Evolutionary conservation across 2,113 vertebrate genomes (phyloP), one percentile per base, ranked within the genome.

Genomic region (Apistogramma diplotaenia): DNA sequence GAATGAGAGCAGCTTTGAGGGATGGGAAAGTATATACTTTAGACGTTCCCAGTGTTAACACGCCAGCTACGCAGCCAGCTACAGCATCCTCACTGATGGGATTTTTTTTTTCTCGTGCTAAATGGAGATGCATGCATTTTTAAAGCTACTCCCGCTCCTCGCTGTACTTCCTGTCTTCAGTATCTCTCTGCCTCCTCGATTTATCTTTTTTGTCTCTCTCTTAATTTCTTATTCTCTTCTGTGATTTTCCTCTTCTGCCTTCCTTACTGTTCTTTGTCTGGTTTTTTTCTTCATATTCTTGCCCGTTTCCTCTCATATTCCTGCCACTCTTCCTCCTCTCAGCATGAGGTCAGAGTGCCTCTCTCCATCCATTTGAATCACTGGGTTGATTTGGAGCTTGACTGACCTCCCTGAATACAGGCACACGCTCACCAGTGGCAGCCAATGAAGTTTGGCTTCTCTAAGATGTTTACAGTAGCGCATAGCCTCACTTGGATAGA

Each of bases 111-210:
- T 21, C 76, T 55, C 23, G 60, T 23, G 67, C 74, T 83, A 89
- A 91, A 89, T 89, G 79, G 78, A 90, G 81, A 88, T 10, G 3
- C 86, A 87, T 91, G 62, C 80, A 90, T 90, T 87, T 91, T 90
- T 35, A 90, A 84, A 83, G 31, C 75, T 23, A 8, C 37, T 62
- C 53, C 33, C 21, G 25, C 83, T 76, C 76, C 40, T 37, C 31
- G 4, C 81, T 55, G 11, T 25, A 4, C 31, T 87, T 60, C 16
- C 18, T 81, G 16, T 76, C 31, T 51, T 53, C 71, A 27, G 6
- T 70, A 31, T 87, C 71, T 72, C 12, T 72, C 65, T 84, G 65
- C 56, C 58, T 76, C 67, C 46, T 85, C 10, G 11, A 71, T 77
- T 74, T 83, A 76, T 84, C 53, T 33, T 27, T 78, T n/a, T 29